These are phyloP conservation scores for Drosophila setosimentum DNA, from an alignment of 2,888 invertebrate genomes.

Conservation along the genomic window DNA sequence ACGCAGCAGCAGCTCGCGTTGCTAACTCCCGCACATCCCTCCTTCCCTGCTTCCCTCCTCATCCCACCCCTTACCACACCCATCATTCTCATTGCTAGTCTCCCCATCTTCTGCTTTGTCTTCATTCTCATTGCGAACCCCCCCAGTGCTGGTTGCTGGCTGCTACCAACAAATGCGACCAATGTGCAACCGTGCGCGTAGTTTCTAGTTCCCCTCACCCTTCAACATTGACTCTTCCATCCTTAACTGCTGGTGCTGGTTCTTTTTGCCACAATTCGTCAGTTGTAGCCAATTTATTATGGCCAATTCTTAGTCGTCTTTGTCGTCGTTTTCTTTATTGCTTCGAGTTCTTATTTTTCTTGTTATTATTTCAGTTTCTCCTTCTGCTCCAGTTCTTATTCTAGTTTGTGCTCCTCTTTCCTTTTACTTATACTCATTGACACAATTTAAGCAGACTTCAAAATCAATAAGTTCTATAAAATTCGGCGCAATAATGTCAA, in stretches of 20 bases:
- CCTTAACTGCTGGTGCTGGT: conserved; percentile 10
- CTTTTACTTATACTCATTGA: conserved; percentile 7
- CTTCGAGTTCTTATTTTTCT: conserved; percentile 15
- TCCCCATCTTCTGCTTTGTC: conserved; percentile 1
- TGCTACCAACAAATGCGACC: conserved; percentile 51
- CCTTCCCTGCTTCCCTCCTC: not conserved
- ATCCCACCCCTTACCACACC: not conserved
- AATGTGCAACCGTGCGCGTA: conserved; percentile 72
- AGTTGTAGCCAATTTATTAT: conserved; percentile 77
- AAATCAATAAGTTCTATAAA: conserved; percentile 44
- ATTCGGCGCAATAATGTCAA: not conserved
- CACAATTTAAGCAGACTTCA: conserved; percentile 29
- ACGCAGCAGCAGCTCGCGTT: conserved; percentile 46
- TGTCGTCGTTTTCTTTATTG: conserved; percentile 43
- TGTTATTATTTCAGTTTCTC: not conserved
- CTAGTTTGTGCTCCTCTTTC: conserved; percentile 1
- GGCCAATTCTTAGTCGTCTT: conserved; percentile 54
- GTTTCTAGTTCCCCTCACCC: conserved; percentile 30
- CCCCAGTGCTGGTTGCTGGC: conserved; percentile 1
- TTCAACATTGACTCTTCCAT: not conserved
- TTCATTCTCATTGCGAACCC: conserved; percentile 8
- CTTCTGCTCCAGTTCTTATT: not conserved
- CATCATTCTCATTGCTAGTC: conserved; percentile 5
- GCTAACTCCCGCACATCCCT: conserved; percentile 3
- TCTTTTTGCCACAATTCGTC: conserved; percentile 61